Base-by-base conservation (phyloP, 2,113 vertebrate genomes). In the Apaloderma vittatum region DNA sequence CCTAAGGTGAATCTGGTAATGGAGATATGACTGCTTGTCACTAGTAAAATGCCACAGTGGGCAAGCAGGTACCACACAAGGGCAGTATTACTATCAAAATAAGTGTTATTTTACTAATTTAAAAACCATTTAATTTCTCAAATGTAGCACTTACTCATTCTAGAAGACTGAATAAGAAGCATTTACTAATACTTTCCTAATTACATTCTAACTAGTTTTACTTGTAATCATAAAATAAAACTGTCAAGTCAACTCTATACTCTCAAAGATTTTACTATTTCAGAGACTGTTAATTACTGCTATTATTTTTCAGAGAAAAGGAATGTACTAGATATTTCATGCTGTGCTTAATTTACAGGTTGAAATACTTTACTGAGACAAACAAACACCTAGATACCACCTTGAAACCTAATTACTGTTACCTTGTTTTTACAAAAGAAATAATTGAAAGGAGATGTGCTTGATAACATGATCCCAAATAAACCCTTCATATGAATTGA, bases 341-440 rank as follows among this genome's bases (percentile, higher is more conserved):
- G 49, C 57, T 97, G 86, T 95, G 80, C 76, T 97, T 86, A 95
- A 96, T 95, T 94, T 95, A 89, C 65, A 89, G 62, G 84, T 86
- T 81, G 68, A 97, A 95, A 95, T 96, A 93, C 46, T 96, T 97
- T 88, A 96, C 81, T 94, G 78, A 94, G 85, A 58, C 75, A 97
- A 94, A 89, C 75, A 96, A 91, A 93, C 84, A 93, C 55, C 80
- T 95, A 81, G 93, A 86, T 92, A 93, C 88, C 84, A 96, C 30
- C 65, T 95, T 96, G 51, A 95, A 96, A 95, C 70, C 86, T 96
- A 97, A 92, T 97, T 82, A 83, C 63, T 73, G 45, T 86, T 92
- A 89, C 52, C 29, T 96, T 81, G 66, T 78, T 87, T 78, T 93
- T 77, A 76, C 70, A 90, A 96, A 94, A 75, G 4, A 96, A 93